These are phyloP conservation scores for Ctenomys sociabilis DNA, from an alignment of 2,113 vertebrate genomes.

Conservation along the genomic window DNA sequence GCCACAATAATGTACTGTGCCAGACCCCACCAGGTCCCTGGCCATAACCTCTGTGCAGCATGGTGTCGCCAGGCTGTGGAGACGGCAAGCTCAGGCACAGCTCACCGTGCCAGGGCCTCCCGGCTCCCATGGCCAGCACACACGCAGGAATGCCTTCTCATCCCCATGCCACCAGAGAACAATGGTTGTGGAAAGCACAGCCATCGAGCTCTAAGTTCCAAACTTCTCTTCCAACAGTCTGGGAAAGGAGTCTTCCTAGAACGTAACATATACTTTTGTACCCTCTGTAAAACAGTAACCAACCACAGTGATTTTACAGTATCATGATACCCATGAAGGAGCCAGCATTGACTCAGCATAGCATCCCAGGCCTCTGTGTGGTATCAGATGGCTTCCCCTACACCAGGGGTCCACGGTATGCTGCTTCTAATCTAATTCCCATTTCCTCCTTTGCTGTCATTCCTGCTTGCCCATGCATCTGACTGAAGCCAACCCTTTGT, in stretches of 20 bases:
- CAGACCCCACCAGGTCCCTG: not conserved
- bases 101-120: not conserved
- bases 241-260: not conserved
- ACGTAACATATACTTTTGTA: not conserved
- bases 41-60: rapidly evolving
- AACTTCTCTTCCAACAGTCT: not conserved
- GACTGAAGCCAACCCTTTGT: not conserved
- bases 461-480: not conserved
- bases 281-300: not conserved
- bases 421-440: not conserved
- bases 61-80: not conserved
- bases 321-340: not conserved
- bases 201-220: not conserved
- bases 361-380: not conserved
- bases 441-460: not conserved
- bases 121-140: not conserved
- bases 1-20: not conserved
- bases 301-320: not conserved
- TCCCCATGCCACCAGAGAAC: not conserved
- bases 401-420: rapidly evolving
- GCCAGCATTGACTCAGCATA: not conserved
- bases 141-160: rapidly evolving
- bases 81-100: not conserved
- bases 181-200: not conserved
- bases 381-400: rapidly evolving